These are phyloP conservation scores for Enoplosus armatus DNA, from an alignment of 2,797 vertebrate genomes.

Conservation along the genomic window DNA sequence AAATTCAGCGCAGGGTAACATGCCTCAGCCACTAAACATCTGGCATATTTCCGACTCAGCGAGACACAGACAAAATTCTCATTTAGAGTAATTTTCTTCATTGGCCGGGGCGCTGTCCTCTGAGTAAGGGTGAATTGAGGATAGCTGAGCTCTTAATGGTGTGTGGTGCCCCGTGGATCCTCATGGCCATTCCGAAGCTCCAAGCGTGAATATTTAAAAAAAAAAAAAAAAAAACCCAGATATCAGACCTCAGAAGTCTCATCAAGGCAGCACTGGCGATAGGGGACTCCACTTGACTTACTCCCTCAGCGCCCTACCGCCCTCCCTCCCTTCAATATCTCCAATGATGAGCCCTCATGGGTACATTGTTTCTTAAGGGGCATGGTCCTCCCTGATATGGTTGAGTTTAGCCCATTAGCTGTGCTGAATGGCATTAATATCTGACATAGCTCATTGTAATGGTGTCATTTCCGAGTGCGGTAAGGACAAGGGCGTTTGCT, in stretches of 20 bases:
- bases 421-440: constrained; percentile 76
- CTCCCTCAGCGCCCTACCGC: constrained; percentile 24
- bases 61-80: constrained; percentile 61
- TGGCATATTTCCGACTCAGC: constrained; percentile 65
- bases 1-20: constrained; percentile 42
- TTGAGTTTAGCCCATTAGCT: constrained; percentile 77
- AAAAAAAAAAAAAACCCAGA: no score
- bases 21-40: constrained; percentile 70
- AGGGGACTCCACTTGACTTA: constrained; percentile 47
- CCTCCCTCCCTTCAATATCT: constrained; percentile 47
- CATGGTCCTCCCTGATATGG: constrained; percentile 74
- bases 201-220: constrained; percentile 79
- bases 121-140: constrained; percentile 58
- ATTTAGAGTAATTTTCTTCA: constrained; percentile 60
- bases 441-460: constrained; percentile 81
- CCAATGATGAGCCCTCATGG: constrained; percentile 61
- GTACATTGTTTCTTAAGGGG: constrained; percentile 73
- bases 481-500: constrained; percentile 77
- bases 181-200: constrained; percentile 54
- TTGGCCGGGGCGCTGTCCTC: constrained; percentile 50
- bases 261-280: constrained; percentile 68
- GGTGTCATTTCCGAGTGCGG: constrained; percentile 70
- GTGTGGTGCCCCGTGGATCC: constrained; percentile 60
- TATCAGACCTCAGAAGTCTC: constrained; percentile 72
- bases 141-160: constrained; percentile 69